These are phyloP conservation scores for Trachops cirrhosus DNA, from an alignment of 2,797 vertebrate species.

Conservation along the genomic window DNA sequence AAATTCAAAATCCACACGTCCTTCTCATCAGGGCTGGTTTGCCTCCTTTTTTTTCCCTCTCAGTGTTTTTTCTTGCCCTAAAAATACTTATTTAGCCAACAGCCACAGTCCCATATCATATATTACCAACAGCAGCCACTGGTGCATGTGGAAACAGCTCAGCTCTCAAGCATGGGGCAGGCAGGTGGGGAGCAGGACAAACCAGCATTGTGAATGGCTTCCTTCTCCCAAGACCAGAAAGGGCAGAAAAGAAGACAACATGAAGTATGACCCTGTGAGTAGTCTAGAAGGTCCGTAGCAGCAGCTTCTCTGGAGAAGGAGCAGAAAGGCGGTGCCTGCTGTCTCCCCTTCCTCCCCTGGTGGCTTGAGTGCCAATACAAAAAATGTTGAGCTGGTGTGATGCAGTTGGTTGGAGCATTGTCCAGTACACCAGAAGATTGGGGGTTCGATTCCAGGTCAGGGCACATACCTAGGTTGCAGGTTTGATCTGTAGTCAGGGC, in stretches of 20 bases:
- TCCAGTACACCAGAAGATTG: no score
- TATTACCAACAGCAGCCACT: constrained; percentile 44
- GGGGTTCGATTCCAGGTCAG: no score
- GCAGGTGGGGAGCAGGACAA: not conserved
- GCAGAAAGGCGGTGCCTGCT: constrained; percentile 37
- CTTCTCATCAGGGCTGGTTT: constrained; percentile 24
- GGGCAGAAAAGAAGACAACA: constrained; percentile 80
- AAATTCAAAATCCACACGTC: constrained; percentile 24
- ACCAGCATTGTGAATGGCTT: constrained; percentile 39
- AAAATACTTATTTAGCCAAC: constrained; percentile 49
- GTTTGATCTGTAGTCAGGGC: no score
- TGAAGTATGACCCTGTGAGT: constrained; percentile 80
- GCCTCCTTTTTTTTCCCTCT: constrained; percentile 28
- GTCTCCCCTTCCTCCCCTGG: constrained; percentile 60
- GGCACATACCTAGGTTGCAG: no score
- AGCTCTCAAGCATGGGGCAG: constrained; percentile 74
- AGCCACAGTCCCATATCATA: constrained; percentile 55
- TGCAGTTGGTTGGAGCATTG: no score
- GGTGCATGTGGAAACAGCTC: constrained; percentile 60
- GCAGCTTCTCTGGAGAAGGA: constrained; percentile 76
- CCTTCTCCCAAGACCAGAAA: constrained; percentile 72
- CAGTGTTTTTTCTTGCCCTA: constrained; percentile 25
- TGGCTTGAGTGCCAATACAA: constrained; percentile 70
- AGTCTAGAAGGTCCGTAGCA: constrained; percentile 79
- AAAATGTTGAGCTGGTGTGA: not conserved